Evolutionary conservation across 2,113 vertebrate species (phyloP).

Genomic region (Dascyllus trimaculatus): DNA sequence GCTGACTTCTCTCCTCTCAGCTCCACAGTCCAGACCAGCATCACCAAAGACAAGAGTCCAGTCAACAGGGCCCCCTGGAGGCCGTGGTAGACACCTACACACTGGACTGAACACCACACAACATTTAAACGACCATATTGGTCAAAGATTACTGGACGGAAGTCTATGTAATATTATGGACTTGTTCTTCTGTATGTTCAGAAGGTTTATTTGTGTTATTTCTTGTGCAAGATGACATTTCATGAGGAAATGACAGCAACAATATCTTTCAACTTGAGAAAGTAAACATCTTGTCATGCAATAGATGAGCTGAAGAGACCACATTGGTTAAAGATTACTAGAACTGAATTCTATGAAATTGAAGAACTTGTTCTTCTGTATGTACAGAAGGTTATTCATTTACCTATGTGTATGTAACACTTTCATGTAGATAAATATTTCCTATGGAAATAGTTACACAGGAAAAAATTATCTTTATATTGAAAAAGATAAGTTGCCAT

Average conservation of each 20-base stretch:
- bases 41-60: slow-evolving; percentile 63
- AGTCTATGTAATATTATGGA: background rate
- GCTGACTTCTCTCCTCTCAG: slow-evolving; percentile 48
- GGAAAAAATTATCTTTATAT: background rate
- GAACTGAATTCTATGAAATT: too few species aligned
- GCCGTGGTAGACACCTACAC: slow-evolving; percentile 69
- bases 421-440: background rate
- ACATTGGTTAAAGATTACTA: too few species aligned
- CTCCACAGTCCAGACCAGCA: slow-evolving; percentile 52
- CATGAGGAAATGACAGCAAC: slow-evolving; percentile 40
- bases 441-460: background rate
- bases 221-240: slow-evolving; percentile 21
- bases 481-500: background rate
- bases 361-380: too few species aligned
- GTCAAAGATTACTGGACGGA: slow-evolving; percentile 34
- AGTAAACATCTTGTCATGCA: slow-evolving; percentile 41
- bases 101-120: background rate
- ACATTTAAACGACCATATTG: slow-evolving; percentile 46
- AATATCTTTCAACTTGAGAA: slow-evolving; percentile 36
- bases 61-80: slow-evolving; percentile 72
- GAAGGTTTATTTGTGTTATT: background rate
- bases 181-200: slow-evolving; percentile 30
- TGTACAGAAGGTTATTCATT: too few species aligned
- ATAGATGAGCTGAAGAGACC: background rate
- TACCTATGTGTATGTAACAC: too few species aligned